A percentile compares a stretch with the other conserved stretches of the same genome.
phyloP scores from a whole-genome alignment of 2,888 invertebrate species.

The Pomacea canaliculata region DNA sequence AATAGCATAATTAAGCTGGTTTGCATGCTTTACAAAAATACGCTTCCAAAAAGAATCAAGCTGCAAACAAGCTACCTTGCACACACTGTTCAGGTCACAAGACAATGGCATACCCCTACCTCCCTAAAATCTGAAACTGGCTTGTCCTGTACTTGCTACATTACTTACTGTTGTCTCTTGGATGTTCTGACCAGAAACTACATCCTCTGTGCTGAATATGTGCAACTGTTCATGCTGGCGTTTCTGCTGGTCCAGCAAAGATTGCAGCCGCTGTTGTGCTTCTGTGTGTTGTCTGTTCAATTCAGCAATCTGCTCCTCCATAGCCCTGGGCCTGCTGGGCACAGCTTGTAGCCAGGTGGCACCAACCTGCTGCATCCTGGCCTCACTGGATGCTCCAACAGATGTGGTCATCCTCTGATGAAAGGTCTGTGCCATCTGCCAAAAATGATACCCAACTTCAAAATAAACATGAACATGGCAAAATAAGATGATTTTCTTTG shows the following conservation, averaged over 20 bases:
- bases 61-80: no score
- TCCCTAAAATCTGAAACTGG: not conserved
- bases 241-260: constrained; percentile 47
- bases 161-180: constrained; percentile 3
- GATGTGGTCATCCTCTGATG: no score
- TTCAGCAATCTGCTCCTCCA: constrained; percentile 58
- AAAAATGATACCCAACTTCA: no score
- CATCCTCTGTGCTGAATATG: constrained; percentile 2
- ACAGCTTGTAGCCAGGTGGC: not conserved
- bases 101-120: no score
- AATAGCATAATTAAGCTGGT: no score
- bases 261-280: constrained; percentile 54
- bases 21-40: no score
- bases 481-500: no score
- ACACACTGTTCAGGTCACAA: no score
- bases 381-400: constrained; percentile 5
- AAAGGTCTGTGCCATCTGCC: no score
- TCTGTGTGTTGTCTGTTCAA: constrained; percentile 62
- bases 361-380: not conserved
- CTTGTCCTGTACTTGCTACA: not conserved
- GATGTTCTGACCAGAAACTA: no score
- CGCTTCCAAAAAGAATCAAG: no score
- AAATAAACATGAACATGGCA: no score
- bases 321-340: constrained; percentile 19
- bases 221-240: constrained; percentile 31